Evolutionary conservation across 2,888 invertebrate species (phyloP).

Genomic region (Drosophila meridionalis): DNA sequence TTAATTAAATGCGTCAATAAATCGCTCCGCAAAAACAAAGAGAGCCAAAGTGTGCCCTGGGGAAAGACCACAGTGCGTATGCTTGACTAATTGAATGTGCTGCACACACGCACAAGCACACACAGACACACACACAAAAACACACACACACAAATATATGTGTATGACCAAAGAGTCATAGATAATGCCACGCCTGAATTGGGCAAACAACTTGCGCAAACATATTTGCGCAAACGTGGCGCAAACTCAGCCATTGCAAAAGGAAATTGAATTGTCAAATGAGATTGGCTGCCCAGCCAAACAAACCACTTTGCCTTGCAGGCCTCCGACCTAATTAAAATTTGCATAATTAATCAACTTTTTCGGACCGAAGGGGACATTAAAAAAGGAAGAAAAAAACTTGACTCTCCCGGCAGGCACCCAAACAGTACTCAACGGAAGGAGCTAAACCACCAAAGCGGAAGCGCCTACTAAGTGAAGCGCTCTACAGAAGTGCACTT

Average conservation of each 20-base stretch:
- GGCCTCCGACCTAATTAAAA: constrained; percentile 66
- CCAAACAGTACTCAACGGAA: constrained; percentile 35
- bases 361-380: constrained; percentile 29
- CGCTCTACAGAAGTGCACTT: constrained; percentile 67
- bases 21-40: constrained; percentile 39
- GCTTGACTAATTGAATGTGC: constrained; percentile 70
- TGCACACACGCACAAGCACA: constrained; percentile 9
- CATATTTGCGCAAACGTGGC: constrained; percentile 34
- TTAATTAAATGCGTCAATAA: constrained; percentile 74
- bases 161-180: constrained; percentile 29
- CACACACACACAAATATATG: neutral
- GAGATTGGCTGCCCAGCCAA: constrained; percentile 36
- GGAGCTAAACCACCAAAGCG: constrained; percentile 43
- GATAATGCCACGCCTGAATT: constrained; percentile 49
- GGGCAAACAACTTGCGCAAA: constrained; percentile 44
- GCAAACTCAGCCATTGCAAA: constrained; percentile 19
- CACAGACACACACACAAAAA: constrained; percentile 2
- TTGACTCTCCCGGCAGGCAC: constrained; percentile 4
- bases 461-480: constrained; percentile 66
- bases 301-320: constrained; percentile 25
- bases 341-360: constrained; percentile 76
- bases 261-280: constrained; percentile 71
- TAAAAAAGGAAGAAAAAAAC: neutral
- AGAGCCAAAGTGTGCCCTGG: constrained; percentile 39
- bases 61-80: constrained; percentile 48